Evolutionary conservation across 2,113 vertebrate species (phyloP).

Genomic region (Paramormyrops kingsleyae): DNA sequence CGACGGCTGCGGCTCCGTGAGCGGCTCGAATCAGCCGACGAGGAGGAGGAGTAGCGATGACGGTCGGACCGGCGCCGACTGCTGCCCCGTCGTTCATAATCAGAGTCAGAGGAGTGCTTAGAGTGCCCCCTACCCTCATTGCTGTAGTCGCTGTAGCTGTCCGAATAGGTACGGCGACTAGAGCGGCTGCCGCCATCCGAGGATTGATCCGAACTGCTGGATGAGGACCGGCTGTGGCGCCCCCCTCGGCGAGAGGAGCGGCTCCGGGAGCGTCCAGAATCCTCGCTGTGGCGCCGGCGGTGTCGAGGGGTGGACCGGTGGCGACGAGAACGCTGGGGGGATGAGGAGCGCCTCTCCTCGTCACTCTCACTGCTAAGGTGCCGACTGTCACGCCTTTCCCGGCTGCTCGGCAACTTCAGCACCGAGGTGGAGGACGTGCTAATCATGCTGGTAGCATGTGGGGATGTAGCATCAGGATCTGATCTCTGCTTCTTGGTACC

Average conservation of each 20-base stretch:
- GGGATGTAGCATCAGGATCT: constrained; percentile 33
- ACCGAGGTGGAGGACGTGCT: constrained; percentile 60
- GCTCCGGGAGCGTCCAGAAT: constrained; percentile 77
- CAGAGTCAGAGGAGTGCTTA: constrained; percentile 77
- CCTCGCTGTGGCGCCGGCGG: constrained; percentile 76
- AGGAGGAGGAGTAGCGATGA: constrained; percentile 64
- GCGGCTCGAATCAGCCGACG: constrained; percentile 72
- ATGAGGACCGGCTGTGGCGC: constrained; percentile 71
- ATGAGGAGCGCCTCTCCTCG: constrained; percentile 60
- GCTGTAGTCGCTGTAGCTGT: constrained; percentile 92
- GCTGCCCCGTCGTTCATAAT: constrained; percentile 70
- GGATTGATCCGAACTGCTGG: constrained; percentile 82
- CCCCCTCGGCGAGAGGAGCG: constrained; percentile 69
- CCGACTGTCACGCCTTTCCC: constrained; percentile 17
- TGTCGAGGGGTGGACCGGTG: constrained; percentile 69
- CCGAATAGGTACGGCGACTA: constrained; percentile 77
- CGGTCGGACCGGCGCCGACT: constrained; percentile 70
- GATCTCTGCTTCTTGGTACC: constrained; percentile 60
- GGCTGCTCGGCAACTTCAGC: constrained; percentile 51
- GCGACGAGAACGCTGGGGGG: constrained; percentile 57
- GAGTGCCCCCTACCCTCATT: constrained; percentile 58
- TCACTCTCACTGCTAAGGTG: constrained; percentile 84
- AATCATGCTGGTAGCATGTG: constrained; percentile 14
- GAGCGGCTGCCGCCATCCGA: constrained; percentile 80
- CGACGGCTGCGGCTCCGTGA: constrained; percentile 75